Conservation (phyloP, 2,797 vertebrate species). For the Spondyliosoma cantharus region DNA sequence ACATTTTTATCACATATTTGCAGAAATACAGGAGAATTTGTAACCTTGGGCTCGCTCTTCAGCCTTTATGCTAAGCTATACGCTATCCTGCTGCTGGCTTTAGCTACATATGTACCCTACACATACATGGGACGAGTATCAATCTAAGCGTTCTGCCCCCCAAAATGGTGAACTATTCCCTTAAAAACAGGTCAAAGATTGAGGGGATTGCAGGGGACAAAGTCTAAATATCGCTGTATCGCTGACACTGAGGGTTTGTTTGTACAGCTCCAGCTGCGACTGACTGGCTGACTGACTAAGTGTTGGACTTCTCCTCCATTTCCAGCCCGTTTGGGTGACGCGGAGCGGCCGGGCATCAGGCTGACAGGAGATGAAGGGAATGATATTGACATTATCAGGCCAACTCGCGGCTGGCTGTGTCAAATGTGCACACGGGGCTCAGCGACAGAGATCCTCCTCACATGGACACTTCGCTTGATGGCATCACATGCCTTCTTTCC, state of each 20-base stretch:
- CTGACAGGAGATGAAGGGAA: slow-evolving; percentile 63
- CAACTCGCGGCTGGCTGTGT: slow-evolving; percentile 47
- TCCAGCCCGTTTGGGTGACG: slow-evolving; percentile 54
- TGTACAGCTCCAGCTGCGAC: slow-evolving; percentile 34
- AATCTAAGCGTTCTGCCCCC: background rate
- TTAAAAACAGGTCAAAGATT: slow-evolving; percentile 9
- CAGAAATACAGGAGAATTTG: too few relatives aligned
- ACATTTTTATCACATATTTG: too few relatives aligned
- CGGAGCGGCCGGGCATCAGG: slow-evolving; percentile 32
- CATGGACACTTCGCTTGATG: slow-evolving; percentile 28
- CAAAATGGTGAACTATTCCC: background rate
- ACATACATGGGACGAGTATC: background rate
- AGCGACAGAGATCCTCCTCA: slow-evolving; percentile 26
- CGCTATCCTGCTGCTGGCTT: background rate
- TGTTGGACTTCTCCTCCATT: slow-evolving; percentile 59
- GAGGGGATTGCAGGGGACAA: slow-evolving; percentile 32
- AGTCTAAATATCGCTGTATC: slow-evolving; percentile 37
- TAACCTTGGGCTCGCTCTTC: too few relatives aligned
- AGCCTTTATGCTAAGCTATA: background rate
- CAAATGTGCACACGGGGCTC: slow-evolving; percentile 41
- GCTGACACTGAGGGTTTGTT: slow-evolving; percentile 52
- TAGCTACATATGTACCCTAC: background rate
- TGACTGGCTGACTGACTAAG: slow-evolving; percentile 14
- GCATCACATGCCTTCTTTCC: slow-evolving; percentile 23
- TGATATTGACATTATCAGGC: slow-evolving; percentile 72